Base-by-base conservation (phyloP, 2,888 invertebrate species). In the Aphidius colemani region DNA sequence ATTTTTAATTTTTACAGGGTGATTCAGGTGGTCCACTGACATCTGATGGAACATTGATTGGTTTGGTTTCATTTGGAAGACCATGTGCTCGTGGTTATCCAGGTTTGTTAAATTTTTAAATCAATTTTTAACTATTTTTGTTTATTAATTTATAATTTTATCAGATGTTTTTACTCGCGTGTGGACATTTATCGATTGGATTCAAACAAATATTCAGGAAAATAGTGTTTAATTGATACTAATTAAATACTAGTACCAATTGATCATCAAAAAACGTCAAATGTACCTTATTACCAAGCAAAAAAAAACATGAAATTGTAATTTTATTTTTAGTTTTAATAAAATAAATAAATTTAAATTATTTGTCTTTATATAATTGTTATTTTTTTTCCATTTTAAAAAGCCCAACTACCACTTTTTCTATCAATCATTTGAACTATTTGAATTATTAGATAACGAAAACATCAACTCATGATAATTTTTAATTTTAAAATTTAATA, bases 111-210 rank as follows among this genome's bases (percentile, higher is more conserved):
- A 30, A 30, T 30, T 30, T 30, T 30, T 39, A 13, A 7, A n/a
- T 6, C 10, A 49, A 44, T 7, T 18, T 53, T 41, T 7, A 50
- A 41, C n/a, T 43, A 46, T 51, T 48, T 46, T 7, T 7, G 45
- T 41, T 30, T n/a, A 55, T 39, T 11, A 55, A 40, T 11, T 43
- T 55, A 18, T 50, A 0, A 13, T 13, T 18, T 50, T 7, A n/a
- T 74, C 76, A 0, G 75, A 75, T 46, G 72, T 74, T 3, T 75
- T 65, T 53, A 73, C 74, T 6, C 64, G 70, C 43, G 71, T 76
- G 6, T 70, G 61, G 44, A 64, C 59, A 7, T 74, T 65, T 56
- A 41, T 64, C 13, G 63, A 69, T 18, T 74, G 73, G 73, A 71
- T 74, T n/a, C 10, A 60, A 13, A 6, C 9, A 39, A 57, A 45